Conservation (phyloP, 2,888 invertebrate genomes). For the Xylota segnis region DNA sequence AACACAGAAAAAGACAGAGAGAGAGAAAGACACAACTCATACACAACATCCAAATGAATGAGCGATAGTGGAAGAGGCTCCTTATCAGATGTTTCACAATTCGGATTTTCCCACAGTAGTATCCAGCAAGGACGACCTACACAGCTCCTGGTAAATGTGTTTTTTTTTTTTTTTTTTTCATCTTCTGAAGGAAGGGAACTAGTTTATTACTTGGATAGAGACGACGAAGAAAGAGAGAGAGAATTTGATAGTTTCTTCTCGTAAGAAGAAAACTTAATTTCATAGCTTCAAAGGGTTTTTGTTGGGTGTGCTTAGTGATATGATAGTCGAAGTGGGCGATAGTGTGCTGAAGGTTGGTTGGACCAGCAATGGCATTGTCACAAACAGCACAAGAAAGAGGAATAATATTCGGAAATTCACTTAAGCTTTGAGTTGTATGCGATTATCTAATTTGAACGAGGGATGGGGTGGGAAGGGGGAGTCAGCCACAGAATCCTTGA, state of each 20-base stretch:
- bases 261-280: conserved; percentile 55
- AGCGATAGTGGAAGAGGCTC: conserved; percentile 39
- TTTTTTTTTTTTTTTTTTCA: not conserved
- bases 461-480: not conserved
- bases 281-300: conserved; percentile 48
- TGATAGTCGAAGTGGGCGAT: not conserved
- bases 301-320: conserved; percentile 20
- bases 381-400: conserved; percentile 34
- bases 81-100: conserved; percentile 67
- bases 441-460: conserved; percentile 21
- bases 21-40: conserved; percentile 13
- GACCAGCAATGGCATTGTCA: conserved; percentile 31
- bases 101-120: conserved; percentile 65
- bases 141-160: not conserved
- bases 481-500: conserved; percentile 16
- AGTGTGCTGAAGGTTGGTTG: not conserved
- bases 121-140: not conserved
- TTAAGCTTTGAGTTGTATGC: conserved; percentile 49
- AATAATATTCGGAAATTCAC: conserved; percentile 48
- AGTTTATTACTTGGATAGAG: conserved; percentile 48
- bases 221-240: not conserved
- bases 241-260: conserved; percentile 59
- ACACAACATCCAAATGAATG: conserved; percentile 46
- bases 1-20: not conserved
- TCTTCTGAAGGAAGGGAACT: not conserved